Percentiles rank a stretch among this genome's conserved stretches.
Evolutionary conservation across 1,140 invertebrate species (phyloP).

Genomic region (Eumaeus atala): DNA sequence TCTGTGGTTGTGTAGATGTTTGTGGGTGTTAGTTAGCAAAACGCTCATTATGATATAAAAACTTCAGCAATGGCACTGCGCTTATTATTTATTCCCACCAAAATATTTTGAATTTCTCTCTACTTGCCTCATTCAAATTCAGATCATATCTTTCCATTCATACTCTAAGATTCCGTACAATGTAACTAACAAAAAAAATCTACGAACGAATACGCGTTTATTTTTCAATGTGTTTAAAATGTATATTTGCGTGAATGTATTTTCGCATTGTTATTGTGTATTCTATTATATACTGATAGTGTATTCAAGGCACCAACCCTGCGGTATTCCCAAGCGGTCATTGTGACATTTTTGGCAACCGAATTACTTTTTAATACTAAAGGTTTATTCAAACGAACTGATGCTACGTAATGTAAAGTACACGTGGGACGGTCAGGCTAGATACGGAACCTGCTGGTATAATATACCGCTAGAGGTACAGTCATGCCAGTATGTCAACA

Average conservation of each 20-base stretch:
- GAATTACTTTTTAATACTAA: neutral
- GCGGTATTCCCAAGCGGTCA: neutral
- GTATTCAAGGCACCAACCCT: neutral
- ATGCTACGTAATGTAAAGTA: too few relatives aligned
- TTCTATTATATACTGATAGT: neutral
- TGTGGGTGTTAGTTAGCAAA: too few relatives aligned
- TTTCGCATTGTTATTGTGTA: neutral
- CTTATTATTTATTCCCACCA: neutral
- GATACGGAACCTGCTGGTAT: too few relatives aligned
- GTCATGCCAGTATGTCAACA: too few relatives aligned
- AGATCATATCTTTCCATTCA: constrained; percentile 6
- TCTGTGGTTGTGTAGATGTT: too few relatives aligned
- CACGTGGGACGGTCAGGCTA: too few relatives aligned
- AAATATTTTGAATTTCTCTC: constrained; percentile 1
- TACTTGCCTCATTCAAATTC: neutral
- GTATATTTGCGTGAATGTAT: neutral
- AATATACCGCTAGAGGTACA: too few relatives aligned
- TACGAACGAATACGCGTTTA: neutral
- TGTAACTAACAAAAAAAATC: neutral
- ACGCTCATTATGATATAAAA: too few relatives aligned
- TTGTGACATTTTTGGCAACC: neutral
- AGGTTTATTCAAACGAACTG: constrained; percentile 1
- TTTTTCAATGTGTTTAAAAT: neutral
- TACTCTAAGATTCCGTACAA: neutral
- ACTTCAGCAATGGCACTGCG: too few relatives aligned